phyloP scores from a whole-genome alignment of 2,888 invertebrate genomes.

The Drosophila infuscata region DNA sequence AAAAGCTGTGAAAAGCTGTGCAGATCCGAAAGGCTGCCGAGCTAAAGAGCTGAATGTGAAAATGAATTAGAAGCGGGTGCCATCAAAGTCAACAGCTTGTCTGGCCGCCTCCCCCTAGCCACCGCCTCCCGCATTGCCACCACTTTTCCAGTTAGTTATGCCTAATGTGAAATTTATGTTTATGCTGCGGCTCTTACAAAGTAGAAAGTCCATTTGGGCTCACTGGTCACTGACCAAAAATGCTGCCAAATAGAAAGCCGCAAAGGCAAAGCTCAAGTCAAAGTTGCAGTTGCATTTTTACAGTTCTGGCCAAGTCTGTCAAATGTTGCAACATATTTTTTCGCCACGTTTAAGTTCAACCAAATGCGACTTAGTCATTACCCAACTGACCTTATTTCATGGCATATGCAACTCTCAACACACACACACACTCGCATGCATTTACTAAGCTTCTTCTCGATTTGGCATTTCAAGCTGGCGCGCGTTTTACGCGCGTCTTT shows the following conservation, averaged over 20 bases:
- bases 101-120: background rate
- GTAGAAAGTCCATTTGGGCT: slow-evolving; percentile 70
- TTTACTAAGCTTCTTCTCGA: slow-evolving; percentile 21
- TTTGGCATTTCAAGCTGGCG: slow-evolving; percentile 47
- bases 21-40: slow-evolving; percentile 45
- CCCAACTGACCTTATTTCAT: slow-evolving; percentile 78
- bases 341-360: slow-evolving; percentile 64
- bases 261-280: background rate
- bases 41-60: slow-evolving; percentile 52
- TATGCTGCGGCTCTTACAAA: slow-evolving; percentile 49
- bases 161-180: slow-evolving; percentile 80
- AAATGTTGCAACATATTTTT: slow-evolving; percentile 37
- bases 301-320: slow-evolving; percentile 34
- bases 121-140: background rate
- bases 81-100: slow-evolving; percentile 59
- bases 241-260: slow-evolving; percentile 63
- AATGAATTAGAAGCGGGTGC: slow-evolving; percentile 65
- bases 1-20: slow-evolving; percentile 40
- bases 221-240: slow-evolving; percentile 8
- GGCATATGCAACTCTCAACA: slow-evolving; percentile 41
- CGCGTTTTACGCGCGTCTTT: slow-evolving; percentile 42
- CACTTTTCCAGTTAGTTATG: slow-evolving; percentile 38
- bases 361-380: slow-evolving; percentile 49
- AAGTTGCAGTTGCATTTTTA: slow-evolving; percentile 50
- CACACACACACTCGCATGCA: slow-evolving; percentile 2